phyloP scores from a whole-genome alignment of 2,113 vertebrate species.

The Catharus fuscescens region DNA sequence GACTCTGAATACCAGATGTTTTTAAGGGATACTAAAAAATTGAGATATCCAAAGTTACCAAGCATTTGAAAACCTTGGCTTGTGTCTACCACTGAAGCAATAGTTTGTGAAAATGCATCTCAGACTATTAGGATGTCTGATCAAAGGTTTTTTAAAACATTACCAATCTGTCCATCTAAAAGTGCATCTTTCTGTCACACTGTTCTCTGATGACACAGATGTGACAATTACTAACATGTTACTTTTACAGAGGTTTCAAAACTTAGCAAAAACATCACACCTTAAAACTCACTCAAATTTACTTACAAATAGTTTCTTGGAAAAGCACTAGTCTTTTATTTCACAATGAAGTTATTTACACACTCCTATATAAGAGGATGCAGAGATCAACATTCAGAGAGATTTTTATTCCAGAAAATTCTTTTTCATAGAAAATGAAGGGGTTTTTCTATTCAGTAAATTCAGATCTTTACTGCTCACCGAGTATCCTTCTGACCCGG shows the following conservation, averaged over 20 bases:
- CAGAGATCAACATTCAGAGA: not conserved
- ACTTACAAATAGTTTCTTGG: not conserved
- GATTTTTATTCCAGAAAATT: not conserved
- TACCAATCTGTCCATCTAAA: not conserved
- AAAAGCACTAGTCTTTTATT: not conserved
- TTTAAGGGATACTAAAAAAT: not conserved
- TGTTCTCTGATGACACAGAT: not conserved
- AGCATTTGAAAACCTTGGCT: not conserved
- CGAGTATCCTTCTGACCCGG: not conserved
- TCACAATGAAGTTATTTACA: not conserved
- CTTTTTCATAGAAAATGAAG: not conserved
- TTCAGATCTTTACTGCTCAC: not conserved
- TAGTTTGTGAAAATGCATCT: not conserved
- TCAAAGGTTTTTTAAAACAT: not conserved
- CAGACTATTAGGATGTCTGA: not conserved
- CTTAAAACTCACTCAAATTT: not conserved
- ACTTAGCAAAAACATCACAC: not conserved
- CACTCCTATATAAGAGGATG: not conserved
- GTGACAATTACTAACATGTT: not conserved
- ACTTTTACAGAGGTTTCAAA: not conserved
- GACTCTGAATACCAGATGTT: not conserved
- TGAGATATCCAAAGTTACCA: not conserved
- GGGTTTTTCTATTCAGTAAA: not conserved
- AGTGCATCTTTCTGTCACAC: not conserved
- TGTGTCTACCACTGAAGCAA: not conserved